These are phyloP conservation scores for Microplitis manilae DNA, from an alignment of 2,888 invertebrate genomes.

Conservation along the genomic window DNA sequence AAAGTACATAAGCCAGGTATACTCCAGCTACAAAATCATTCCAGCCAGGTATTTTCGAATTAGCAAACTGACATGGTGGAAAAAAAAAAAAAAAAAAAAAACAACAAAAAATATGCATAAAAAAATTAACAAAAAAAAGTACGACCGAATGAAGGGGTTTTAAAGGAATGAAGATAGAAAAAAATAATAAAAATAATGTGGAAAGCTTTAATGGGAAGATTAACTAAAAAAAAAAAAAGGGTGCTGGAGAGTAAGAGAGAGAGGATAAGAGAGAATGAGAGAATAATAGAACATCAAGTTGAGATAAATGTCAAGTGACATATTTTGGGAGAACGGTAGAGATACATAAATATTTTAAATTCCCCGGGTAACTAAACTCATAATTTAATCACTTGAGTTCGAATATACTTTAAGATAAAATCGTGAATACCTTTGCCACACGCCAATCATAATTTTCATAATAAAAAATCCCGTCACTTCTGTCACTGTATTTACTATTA, in stretches of 20 bases:
- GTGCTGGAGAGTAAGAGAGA: neutral
- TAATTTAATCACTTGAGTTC: conserved; percentile 1
- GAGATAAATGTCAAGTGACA: conserved; percentile 1
- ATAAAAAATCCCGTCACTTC: conserved; percentile 3
- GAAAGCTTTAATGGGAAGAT: conserved; percentile 1
- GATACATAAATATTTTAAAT: conserved; percentile 1
- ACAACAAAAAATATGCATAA: neutral
- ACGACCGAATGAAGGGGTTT: neutral
- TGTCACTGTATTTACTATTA: neutral
- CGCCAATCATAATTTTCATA: conserved; percentile 32
- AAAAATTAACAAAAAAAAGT: conserved; percentile 1
- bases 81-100: conserved; percentile 3
- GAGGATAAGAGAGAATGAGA: neutral
- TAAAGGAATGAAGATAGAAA: neutral
- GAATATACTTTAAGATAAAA: neutral
- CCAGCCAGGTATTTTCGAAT: conserved; percentile 61
- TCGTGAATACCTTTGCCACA: neutral
- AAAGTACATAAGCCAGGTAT: conserved; percentile 56
- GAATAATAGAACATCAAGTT: neutral
- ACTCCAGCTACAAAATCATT: conserved; percentile 51
- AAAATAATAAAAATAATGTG: neutral
- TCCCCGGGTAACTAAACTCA: neutral
- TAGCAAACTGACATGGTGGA: conserved; percentile 49
- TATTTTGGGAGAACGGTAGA: neutral
- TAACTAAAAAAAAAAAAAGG: neutral